These are phyloP conservation scores for Crenuchus spilurus DNA, from an alignment of 2,797 vertebrate genomes.

Conservation along the genomic window DNA sequence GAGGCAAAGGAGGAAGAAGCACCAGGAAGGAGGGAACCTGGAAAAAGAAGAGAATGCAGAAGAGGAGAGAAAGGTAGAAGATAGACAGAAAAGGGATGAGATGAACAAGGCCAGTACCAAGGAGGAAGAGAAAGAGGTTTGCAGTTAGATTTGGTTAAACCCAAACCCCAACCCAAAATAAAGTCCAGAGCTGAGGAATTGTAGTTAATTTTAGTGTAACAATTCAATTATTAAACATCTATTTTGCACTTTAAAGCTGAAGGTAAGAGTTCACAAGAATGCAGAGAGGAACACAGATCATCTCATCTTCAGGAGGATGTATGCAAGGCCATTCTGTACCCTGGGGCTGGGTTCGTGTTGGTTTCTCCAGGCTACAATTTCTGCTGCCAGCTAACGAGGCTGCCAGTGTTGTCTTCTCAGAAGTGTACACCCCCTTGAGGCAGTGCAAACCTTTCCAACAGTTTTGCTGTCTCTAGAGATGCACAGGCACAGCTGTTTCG, in stretches of 20 bases:
- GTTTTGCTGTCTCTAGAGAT: slow-evolving; percentile 39
- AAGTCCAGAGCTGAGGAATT: too few relatives aligned
- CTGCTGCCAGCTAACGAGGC: slow-evolving; percentile 30
- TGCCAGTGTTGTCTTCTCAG: slow-evolving; percentile 38
- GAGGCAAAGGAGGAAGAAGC: too few relatives aligned
- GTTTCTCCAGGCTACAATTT: slow-evolving; percentile 44
- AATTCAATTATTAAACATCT: too few relatives aligned
- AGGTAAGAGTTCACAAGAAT: not conserved
- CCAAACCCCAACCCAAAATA: too few relatives aligned
- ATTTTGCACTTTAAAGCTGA: not conserved
- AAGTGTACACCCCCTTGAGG: slow-evolving; percentile 39
- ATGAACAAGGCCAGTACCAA: too few relatives aligned
- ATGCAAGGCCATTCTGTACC: not conserved
- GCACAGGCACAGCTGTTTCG: slow-evolving; percentile 37
- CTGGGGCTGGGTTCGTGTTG: slow-evolving; percentile 9
- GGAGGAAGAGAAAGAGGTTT: too few relatives aligned
- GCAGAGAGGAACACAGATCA: not conserved
- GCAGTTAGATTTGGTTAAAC: too few relatives aligned
- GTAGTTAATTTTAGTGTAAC: too few relatives aligned
- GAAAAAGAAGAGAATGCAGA: too few relatives aligned
- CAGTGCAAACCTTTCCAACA: slow-evolving; percentile 42
- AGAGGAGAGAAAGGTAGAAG: too few relatives aligned
- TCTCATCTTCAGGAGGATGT: not conserved
- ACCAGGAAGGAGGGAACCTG: too few relatives aligned
- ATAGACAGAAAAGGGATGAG: too few relatives aligned